A percentile compares a stretch with the other conserved stretches of the same genome.
phyloP scores from a whole-genome alignment of 2,113 vertebrate genomes.

The Oostethus manadensis region DNA sequence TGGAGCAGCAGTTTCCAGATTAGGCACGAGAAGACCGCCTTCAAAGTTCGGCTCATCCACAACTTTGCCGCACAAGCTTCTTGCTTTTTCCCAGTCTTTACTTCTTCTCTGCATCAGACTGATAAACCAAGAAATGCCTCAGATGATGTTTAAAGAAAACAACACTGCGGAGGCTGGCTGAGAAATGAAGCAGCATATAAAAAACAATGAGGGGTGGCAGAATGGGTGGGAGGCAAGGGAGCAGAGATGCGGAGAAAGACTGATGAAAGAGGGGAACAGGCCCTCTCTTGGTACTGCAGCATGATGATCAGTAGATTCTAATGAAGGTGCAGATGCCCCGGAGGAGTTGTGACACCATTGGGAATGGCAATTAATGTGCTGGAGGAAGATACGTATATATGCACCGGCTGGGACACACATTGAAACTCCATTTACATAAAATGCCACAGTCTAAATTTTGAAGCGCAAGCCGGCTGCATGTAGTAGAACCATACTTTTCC shows the following conservation, averaged over 20 bases:
- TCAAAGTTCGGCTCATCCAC: slow-evolving; percentile 22
- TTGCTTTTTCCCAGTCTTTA: neutral
- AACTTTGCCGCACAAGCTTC: slow-evolving; percentile 28
- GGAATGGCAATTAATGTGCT: slow-evolving; percentile 70
- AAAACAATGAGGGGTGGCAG: slow-evolving; percentile 26
- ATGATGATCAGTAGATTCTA: slow-evolving; percentile 69
- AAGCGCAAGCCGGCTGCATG: slow-evolving; percentile 34
- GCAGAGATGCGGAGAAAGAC: slow-evolving; percentile 39
- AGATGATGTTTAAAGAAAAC: slow-evolving; percentile 35
- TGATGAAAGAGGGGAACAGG: slow-evolving; percentile 64
- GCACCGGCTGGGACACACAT: slow-evolving; percentile 18
- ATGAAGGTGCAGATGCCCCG: slow-evolving; percentile 69
- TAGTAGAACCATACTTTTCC: slow-evolving; percentile 19
- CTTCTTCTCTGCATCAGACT: slow-evolving; percentile 1
- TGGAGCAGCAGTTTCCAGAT: slow-evolving; percentile 7
- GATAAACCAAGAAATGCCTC: slow-evolving; percentile 36
- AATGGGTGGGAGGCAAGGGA: slow-evolving; percentile 26
- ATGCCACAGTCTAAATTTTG: slow-evolving; percentile 25
- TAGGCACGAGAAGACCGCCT: slow-evolving; percentile 1
- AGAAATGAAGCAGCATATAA: slow-evolving; percentile 25
- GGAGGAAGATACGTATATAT: slow-evolving; percentile 31
- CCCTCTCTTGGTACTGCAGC: slow-evolving; percentile 57
- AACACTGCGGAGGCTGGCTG: slow-evolving; percentile 28
- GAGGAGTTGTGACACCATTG: slow-evolving; percentile 56
- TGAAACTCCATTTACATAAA: slow-evolving; percentile 36